Conservation (phyloP, 2,113 vertebrate species). For the Prochilodus magdalenae region DNA sequence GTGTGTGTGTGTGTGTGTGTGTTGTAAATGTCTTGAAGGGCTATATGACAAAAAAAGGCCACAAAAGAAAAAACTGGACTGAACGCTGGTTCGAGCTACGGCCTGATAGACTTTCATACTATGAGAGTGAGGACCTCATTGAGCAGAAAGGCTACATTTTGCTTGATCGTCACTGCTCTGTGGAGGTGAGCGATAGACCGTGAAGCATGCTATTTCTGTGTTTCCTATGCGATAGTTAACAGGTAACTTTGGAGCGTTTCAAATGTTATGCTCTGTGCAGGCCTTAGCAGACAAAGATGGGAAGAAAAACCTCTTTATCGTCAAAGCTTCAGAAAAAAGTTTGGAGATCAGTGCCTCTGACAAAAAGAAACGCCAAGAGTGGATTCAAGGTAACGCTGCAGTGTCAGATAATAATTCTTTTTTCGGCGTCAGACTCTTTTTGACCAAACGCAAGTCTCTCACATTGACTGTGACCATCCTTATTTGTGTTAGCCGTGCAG, state of each 20-base stretch:
- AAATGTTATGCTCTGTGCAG: slow-evolving; percentile 70
- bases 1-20: not conserved
- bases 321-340: slow-evolving; percentile 90
- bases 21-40: slow-evolving; percentile 75
- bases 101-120: slow-evolving; percentile 88
- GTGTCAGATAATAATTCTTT: not conserved
- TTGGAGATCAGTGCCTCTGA: slow-evolving; percentile 97
- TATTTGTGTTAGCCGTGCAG: slow-evolving; percentile 82
- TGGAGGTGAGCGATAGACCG: slow-evolving; percentile 81
- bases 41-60: slow-evolving; percentile 96
- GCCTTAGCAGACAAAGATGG: slow-evolving; percentile 92
- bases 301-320: slow-evolving; percentile 92
- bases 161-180: slow-evolving; percentile 85
- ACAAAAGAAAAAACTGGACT: slow-evolving; percentile 97
- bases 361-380: slow-evolving; percentile 98
- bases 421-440: too few species aligned
- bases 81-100: slow-evolving; percentile 97
- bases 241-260: not conserved
- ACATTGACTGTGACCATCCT: too few species aligned
- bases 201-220: not conserved
- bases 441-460: too few species aligned
- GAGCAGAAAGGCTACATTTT: slow-evolving; percentile 93
- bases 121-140: slow-evolving; percentile 87
- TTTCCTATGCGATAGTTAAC: not conserved
- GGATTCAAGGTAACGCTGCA: slow-evolving; percentile 88